Evolutionary conservation across 2,797 vertebrate genomes (phyloP).

Genomic region (Pristis pectinata): DNA sequence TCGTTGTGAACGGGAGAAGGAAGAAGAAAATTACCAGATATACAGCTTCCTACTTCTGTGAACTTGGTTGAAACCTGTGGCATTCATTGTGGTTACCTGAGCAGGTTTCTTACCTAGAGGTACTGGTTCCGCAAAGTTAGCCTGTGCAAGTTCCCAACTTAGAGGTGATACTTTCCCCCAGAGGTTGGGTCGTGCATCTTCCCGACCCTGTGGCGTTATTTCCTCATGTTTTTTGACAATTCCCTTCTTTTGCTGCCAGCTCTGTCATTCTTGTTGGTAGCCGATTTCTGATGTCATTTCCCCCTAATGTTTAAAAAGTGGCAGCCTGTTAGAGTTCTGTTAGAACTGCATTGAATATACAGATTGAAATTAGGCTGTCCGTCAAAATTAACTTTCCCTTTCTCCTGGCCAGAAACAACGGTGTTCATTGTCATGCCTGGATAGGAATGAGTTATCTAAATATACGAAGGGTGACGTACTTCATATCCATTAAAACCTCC

Average conservation of each 20-base stretch:
- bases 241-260: background rate
- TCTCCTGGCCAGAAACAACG: background rate
- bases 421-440: background rate
- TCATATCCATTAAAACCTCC: background rate
- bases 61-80: background rate
- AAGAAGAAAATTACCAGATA: background rate
- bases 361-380: too few species aligned
- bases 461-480: background rate
- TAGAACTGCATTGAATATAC: too few species aligned
- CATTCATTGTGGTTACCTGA: background rate
- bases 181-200: too few species aligned
- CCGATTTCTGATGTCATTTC: background rate
- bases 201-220: too few species aligned
- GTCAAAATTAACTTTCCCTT: background rate
- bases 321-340: too few species aligned
- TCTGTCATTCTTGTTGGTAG: background rate
- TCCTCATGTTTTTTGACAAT: too few species aligned
- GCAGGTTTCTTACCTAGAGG: background rate
- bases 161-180: background rate
- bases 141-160: background rate
- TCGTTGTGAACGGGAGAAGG: background rate
- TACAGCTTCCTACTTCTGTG: background rate
- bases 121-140: background rate
- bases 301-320: background rate
- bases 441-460: background rate